Evolutionary conservation across 2,113 vertebrate species (phyloP).

Genomic region (Gavialis gangeticus): DNA sequence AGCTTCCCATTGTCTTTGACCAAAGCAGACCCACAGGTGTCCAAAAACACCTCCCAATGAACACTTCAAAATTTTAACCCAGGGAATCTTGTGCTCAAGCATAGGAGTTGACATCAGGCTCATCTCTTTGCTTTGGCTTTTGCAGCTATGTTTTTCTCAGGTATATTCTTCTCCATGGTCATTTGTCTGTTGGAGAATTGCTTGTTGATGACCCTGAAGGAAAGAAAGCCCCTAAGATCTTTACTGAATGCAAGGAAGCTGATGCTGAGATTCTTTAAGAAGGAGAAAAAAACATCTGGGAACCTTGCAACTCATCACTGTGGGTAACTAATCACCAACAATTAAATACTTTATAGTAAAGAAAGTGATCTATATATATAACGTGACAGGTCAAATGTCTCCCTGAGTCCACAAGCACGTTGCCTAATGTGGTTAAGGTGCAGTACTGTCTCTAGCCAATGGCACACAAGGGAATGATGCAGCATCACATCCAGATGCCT

Average conservation of each 20-base stretch:
- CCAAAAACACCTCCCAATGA: no score
- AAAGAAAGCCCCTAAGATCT: not conserved
- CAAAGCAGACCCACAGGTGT: no score
- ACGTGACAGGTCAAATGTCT: no score
- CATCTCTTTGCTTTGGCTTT: not conserved
- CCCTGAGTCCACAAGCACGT: no score
- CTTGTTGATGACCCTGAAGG: slow-evolving; percentile 54
- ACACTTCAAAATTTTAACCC: no score
- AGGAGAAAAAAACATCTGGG: not conserved
- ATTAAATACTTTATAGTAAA: not conserved
- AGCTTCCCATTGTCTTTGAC: no score
- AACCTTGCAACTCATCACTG: not conserved
- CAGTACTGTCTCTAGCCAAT: no score
- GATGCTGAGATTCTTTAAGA: not conserved
- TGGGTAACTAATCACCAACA: not conserved
- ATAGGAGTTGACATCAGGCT: no score
- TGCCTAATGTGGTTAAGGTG: no score
- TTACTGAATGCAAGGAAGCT: not conserved
- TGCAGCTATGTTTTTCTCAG: slow-evolving; percentile 64
- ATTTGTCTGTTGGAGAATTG: slow-evolving; percentile 76
- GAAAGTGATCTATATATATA: not conserved
- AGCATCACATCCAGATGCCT: no score
- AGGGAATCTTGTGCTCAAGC: no score
- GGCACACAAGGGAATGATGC: no score
- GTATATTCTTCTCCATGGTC: slow-evolving; percentile 70